Evolutionary conservation across 2,113 vertebrate species (phyloP), one percentile per base, ranked within the genome.

Genomic region (Cyprinodon variegatus): DNA sequence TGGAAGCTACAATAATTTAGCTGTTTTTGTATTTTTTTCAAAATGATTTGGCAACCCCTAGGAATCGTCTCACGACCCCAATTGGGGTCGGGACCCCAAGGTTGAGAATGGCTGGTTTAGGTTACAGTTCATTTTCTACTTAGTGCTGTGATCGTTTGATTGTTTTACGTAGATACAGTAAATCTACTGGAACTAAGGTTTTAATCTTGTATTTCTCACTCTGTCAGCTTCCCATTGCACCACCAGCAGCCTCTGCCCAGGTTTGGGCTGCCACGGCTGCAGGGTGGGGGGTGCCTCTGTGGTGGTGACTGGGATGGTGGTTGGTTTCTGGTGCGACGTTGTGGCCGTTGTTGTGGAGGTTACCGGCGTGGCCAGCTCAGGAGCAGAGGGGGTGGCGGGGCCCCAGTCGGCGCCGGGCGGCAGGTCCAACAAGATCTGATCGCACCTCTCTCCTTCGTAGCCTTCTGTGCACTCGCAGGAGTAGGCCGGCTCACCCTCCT

Each of bases 181-280:
- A 70, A 53, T 13, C 22, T 61, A 61, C n/a, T 72, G 20, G 40
- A 43, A 41, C 10, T 61, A 38, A 60, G 57, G 61, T 64, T 74
- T 29, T 5, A 60, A 37, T 0, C 1, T 36, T 1, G 3, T 45
- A 14, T 37, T 63, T 78, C 95, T 96, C 88, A 99, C 97, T 95
- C 98, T 95, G 70, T 95, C 94, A 79, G 96, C 95, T 82, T 98
- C 96, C 97, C 97, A 99, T 50, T 88, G 95, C 81, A 98, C 94
- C 48, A 97, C 95, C 70, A 96, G 88, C 65, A 96, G 86, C 86
- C 95, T 97, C 91, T 99, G 98, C 4, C 96, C 97, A 0, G 94
- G 90, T 79, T 93, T 96, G 0, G 96, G 97, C 89, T 96, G 96
- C 98, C 98, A 99, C 0, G 94, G 95, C 2, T 95, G 96, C 86